These are phyloP conservation scores for Clistopyga incitator DNA, from an alignment of 2,888 invertebrate genomes.

Conservation along the genomic window DNA sequence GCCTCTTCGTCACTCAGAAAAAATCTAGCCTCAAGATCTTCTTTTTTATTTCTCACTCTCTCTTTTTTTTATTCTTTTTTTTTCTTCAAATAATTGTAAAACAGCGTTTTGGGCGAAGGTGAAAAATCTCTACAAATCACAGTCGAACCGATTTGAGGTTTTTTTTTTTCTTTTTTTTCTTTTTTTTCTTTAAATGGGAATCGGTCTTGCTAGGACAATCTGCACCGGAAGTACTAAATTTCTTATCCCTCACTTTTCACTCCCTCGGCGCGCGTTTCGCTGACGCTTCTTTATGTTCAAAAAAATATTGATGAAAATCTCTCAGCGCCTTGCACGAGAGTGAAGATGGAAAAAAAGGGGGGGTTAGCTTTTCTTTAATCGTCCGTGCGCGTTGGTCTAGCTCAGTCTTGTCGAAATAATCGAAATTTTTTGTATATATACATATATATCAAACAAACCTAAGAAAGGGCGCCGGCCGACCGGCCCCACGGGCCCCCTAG, in stretches of 20 bases:
- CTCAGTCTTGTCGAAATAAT: slow-evolving; percentile 66
- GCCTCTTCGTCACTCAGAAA: slow-evolving; percentile 8
- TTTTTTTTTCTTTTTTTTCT: no score
- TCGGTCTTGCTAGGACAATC: slow-evolving; percentile 37
- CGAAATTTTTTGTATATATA: slow-evolving; percentile 46
- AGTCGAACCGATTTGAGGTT: slow-evolving; percentile 60
- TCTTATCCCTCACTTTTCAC: slow-evolving; percentile 28
- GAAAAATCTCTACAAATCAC: slow-evolving; percentile 66
- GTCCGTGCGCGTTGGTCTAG: slow-evolving; percentile 54
- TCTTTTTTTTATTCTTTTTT: not conserved
- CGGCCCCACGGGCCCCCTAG: slow-evolving; percentile 44
- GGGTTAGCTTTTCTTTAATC: slow-evolving; percentile 16
- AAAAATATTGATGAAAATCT: slow-evolving; percentile 25
- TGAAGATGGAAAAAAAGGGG: slow-evolving; percentile 6
- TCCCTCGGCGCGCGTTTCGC: not conserved
- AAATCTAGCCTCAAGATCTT: slow-evolving; percentile 8
- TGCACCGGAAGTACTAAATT: slow-evolving; percentile 60
- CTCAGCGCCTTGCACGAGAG: slow-evolving; percentile 22
- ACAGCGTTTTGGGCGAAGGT: slow-evolving; percentile 60
- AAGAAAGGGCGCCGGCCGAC: slow-evolving; percentile 33
- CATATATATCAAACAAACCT: slow-evolving; percentile 24
- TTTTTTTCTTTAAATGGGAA: not conserved
- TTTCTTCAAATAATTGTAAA: slow-evolving; percentile 28
- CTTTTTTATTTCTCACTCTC: slow-evolving; percentile 30
- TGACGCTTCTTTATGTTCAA: not conserved